Percentiles rank a stretch among this genome's conserved stretches.
Evolutionary conservation across 2,797 vertebrate genomes (phyloP).

Genomic region (Pseudochirops corinnae): DNA sequence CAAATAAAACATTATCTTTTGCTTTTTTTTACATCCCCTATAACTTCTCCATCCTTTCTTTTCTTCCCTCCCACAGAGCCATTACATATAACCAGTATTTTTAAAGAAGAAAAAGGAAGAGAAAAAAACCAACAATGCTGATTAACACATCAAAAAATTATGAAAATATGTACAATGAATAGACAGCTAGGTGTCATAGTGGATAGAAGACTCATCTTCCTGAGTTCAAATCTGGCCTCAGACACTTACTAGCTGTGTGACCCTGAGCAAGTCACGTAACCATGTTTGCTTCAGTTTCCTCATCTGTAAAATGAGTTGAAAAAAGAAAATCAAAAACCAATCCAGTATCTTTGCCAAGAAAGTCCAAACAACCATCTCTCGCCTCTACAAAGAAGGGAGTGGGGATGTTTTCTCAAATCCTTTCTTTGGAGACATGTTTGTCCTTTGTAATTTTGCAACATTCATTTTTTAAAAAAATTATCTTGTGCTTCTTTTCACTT

Average conservation of each 20-base stretch:
- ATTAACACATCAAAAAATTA: not conserved
- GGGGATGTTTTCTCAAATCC: not conserved
- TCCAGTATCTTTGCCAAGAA: not conserved
- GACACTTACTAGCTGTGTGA: fast-evolving
- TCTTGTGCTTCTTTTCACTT: not conserved
- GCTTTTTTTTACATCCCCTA: not conserved
- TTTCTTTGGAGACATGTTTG: not conserved
- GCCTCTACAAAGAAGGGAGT: not conserved
- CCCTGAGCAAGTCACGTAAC: not conserved
- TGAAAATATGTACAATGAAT: not conserved
- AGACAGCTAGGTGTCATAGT: not conserved
- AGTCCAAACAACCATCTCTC: not conserved
- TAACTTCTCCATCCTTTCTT: not conserved
- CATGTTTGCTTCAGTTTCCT: not conserved
- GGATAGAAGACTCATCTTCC: not conserved
- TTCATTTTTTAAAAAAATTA: not conserved
- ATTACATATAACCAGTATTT: not conserved
- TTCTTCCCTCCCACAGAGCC: not conserved
- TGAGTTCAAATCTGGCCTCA: not conserved
- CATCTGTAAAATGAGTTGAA: not conserved
- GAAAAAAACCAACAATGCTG: not conserved
- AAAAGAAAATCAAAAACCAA: not conserved
- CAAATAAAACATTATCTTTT: not conserved
- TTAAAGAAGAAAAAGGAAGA: not conserved
- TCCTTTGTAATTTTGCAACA: not conserved